Base-by-base conservation (phyloP, 2,113 vertebrate species). In the Microtus pennsylvanicus region DNA sequence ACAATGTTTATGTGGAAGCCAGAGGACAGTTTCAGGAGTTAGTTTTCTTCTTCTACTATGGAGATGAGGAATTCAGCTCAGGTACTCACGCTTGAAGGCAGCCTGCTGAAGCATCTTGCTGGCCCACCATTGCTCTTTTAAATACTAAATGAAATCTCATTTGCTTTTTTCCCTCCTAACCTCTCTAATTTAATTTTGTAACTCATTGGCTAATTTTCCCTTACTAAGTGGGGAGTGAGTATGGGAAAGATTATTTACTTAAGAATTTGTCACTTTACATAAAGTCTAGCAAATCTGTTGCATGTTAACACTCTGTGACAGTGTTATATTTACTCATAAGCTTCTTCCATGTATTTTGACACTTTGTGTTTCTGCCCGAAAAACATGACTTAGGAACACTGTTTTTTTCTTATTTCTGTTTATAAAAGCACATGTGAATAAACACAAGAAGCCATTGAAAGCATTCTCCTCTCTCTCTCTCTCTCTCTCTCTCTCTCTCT, bases 121-220 rank as follows among this genome's bases (percentile, higher is more conserved):
- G 61, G 12, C 1, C 38, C 21, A 91, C 58, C n/a, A 52, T 74
- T 82, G 65, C 74, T 94, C 61, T 74, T 91, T 85, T 69, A 94
- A 94, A 86, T 67, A 78, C 1, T 26, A 90, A 91, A 90, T 93
- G n/a, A 88, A 85, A 85, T 85, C n/a, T 95, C 42, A 77, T 81
- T 95, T 89, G n/a, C n/a, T 70, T 90, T 81, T 19, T 67, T 58
- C 17, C 89, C 77, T 58, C 13, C 74, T 90, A 83, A 6, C 26
- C 22, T 87, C 91, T 80, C 85, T 88, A 83, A 90, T 81, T 93
- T 61, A 92, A 94, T 88, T 93, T 90, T 85, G 22, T 47, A 72
- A 90, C 85, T 30, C 86, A 65, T 87, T 93, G 22, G 42, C 45
- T 75, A 30, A 10, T 80, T 90, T 83, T 75, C 26, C 11, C 11